Percentiles rank a stretch among this genome's conserved stretches.
These are phyloP conservation scores for Chelon auratus DNA, from an alignment of 2,797 vertebrate genomes.

Conservation along the genomic window DNA sequence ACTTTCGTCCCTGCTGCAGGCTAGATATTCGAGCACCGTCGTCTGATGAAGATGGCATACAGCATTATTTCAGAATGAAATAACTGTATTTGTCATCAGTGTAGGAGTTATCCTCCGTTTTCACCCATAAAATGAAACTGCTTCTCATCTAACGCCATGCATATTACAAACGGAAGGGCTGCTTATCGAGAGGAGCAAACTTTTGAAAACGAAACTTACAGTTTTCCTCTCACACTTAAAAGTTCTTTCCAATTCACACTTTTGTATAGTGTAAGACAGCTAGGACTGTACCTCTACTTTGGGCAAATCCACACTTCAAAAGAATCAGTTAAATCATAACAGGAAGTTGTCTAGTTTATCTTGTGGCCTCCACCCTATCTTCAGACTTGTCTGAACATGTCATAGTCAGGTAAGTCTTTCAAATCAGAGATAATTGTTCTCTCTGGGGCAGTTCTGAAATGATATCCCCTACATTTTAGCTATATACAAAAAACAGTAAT, in stretches of 20 bases:
- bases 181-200: not conserved
- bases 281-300: slow-evolving; percentile 7
- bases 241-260: too few species aligned
- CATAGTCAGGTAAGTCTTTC: slow-evolving; percentile 7
- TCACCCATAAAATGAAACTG: slow-evolving; percentile 4
- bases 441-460: slow-evolving; percentile 3
- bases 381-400: slow-evolving; percentile 32
- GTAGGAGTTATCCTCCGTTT: not conserved
- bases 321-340: slow-evolving; percentile 12
- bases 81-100: slow-evolving; percentile 5
- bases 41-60: slow-evolving; percentile 25
- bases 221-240: too few species aligned
- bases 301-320: slow-evolving; percentile 22
- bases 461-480: not conserved
- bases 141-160: not conserved
- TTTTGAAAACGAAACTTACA: too few species aligned
- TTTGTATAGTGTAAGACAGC: not conserved
- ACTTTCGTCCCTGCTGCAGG: slow-evolving; percentile 49
- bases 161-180: not conserved
- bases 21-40: slow-evolving; percentile 18
- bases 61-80: slow-evolving; percentile 17
- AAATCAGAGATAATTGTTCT: slow-evolving; percentile 17
- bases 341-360: slow-evolving; percentile 38
- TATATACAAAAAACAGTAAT: slow-evolving; percentile 7
- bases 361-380: slow-evolving; percentile 38